Conservation (phyloP, 2,888 invertebrate species). For the Tricholauxania praeusta region DNA sequence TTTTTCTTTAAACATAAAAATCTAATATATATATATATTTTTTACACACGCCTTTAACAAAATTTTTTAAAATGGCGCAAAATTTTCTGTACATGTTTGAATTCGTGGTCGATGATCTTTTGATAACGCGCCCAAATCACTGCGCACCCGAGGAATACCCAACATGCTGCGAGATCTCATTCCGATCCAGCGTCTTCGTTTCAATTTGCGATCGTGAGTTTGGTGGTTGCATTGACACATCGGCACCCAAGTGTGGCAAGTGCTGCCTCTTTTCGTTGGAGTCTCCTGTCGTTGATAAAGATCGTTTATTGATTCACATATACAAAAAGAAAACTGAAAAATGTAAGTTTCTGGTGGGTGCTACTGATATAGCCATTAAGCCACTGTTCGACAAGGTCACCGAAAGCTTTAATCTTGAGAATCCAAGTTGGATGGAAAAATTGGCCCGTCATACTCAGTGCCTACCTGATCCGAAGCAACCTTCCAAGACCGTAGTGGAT, state of each 20-base stretch:
- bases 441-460: constrained; percentile 45
- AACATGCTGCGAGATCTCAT: constrained; percentile 64
- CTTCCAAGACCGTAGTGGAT: constrained; percentile 44
- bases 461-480: constrained; percentile 48
- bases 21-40: constrained; percentile 37
- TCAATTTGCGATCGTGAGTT: constrained; percentile 64
- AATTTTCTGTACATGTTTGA: constrained; percentile 66
- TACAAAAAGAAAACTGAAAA: constrained; percentile 64
- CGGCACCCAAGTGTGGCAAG: constrained; percentile 60
- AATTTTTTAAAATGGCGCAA: constrained; percentile 54
- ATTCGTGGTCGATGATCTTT: constrained; percentile 64
- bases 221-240: constrained; percentile 57
- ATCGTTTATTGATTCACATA: constrained; percentile 60
- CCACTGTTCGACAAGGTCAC: constrained; percentile 62
- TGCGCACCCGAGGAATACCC: constrained; percentile 68
- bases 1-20: constrained; percentile 42
- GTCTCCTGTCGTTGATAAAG: constrained; percentile 58
- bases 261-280: constrained; percentile 63
- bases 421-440: constrained; percentile 56
- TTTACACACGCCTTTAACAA: constrained; percentile 40
- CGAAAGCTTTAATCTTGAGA: constrained; percentile 58
- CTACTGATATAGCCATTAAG: constrained; percentile 59
- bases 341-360: constrained; percentile 65
- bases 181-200: constrained; percentile 63
- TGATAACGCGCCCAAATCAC: constrained; percentile 62